These are phyloP conservation scores for Oreortyx pictus DNA, from an alignment of 2,797 vertebrate genomes.

Conservation along the genomic window DNA sequence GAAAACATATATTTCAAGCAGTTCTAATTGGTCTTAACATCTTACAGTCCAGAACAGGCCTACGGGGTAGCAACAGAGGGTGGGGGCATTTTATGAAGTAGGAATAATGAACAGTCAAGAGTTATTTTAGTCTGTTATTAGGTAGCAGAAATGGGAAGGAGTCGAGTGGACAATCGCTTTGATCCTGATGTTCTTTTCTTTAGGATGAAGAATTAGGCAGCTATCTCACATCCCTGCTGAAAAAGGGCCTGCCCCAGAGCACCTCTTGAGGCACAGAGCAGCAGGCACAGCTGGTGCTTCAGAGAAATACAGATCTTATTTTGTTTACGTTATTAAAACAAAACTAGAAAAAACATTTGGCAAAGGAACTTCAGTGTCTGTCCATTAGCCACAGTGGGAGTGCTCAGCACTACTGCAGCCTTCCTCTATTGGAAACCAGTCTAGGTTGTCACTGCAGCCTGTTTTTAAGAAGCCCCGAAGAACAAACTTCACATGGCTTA, in stretches of 20 bases:
- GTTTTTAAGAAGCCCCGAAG: background rate
- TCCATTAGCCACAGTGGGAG: background rate
- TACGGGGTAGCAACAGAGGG: fast-evolving
- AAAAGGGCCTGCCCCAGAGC: slow-evolving; percentile 90
- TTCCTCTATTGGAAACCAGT: fast-evolving
- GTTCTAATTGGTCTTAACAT: fast-evolving
- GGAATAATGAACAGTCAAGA: background rate
- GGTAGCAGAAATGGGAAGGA: fast-evolving
- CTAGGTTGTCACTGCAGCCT: background rate
- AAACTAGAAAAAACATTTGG: no score
- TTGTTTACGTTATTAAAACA: background rate
- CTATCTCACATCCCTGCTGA: slow-evolving; percentile 91
- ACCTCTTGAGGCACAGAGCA: slow-evolving; percentile 59
- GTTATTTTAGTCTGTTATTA: background rate
- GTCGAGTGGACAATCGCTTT: background rate
- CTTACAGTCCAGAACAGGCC: background rate
- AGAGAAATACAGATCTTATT: background rate
- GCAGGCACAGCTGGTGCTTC: background rate
- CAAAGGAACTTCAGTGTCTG: background rate
- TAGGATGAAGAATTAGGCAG: slow-evolving; percentile 98
- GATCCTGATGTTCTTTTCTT: fast-evolving
- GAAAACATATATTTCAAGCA: fast-evolving
- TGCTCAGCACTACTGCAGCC: fast-evolving
- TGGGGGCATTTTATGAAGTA: fast-evolving
- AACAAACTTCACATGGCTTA: background rate